A percentile compares a stretch with the other conserved stretches of the same genome.
phyloP scores from a whole-genome alignment of 2,888 invertebrate genomes.

The Micoletzkya japonica region DNA sequence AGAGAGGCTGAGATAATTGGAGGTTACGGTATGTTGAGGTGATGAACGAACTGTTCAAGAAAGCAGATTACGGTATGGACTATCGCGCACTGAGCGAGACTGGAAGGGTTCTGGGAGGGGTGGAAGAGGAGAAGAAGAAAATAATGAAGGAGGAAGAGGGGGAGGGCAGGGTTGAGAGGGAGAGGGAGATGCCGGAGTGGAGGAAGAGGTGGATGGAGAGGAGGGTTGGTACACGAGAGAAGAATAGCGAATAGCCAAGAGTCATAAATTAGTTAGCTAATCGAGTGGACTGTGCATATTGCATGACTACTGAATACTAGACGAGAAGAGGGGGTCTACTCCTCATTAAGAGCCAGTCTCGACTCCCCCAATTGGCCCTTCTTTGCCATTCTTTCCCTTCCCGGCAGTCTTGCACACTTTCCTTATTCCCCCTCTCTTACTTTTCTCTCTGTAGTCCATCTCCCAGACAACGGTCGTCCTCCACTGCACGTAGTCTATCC shows the following conservation, averaged over 20 bases:
- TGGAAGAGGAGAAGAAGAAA: conserved; percentile 21
- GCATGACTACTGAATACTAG: too few relatives aligned
- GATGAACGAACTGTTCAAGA: conserved; percentile 26
- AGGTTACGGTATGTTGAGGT: conserved; percentile 4
- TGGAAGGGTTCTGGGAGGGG: conserved; percentile 23
- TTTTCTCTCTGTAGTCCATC: not conserved
- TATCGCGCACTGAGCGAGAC: conserved; percentile 18
- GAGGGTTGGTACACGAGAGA: not conserved
- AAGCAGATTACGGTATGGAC: conserved; percentile 30
- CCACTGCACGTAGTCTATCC: too few relatives aligned
- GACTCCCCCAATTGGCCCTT: not conserved
- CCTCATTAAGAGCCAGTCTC: too few relatives aligned
- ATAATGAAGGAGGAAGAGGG: conserved; percentile 13
- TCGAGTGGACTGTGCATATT: too few relatives aligned
- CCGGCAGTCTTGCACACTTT: not conserved
- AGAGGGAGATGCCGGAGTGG: not conserved
- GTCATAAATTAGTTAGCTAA: too few relatives aligned
- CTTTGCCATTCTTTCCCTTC: not conserved
- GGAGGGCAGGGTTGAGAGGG: conserved; percentile 11
- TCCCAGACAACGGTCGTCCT: too few relatives aligned
- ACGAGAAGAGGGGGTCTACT: not conserved
- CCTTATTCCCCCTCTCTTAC: not conserved
- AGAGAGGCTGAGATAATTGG: not conserved
- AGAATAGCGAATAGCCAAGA: not conserved
- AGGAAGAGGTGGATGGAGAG: conserved; percentile 10